A percentile compares a stretch with the other conserved stretches of the same genome.
phyloP scores from a whole-genome alignment of 92 coral and sea anemone genomes.

The Chrysogorgia sp. region DNA sequence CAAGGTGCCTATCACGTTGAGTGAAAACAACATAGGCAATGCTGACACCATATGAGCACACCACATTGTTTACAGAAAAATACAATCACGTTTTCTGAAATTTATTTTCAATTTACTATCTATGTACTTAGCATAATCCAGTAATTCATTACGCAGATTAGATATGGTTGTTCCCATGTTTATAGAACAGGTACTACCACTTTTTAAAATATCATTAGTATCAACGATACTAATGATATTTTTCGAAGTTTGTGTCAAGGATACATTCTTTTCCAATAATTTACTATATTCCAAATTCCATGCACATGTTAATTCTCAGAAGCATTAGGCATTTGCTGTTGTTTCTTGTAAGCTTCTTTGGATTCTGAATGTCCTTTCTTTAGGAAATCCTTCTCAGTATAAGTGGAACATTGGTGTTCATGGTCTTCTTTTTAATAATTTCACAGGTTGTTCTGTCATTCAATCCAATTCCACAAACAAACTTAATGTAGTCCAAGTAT shows the following conservation, averaged over 20 bases:
- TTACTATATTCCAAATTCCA: slow-evolving; percentile 59
- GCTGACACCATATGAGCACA: too few species aligned
- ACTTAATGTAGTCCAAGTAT: slow-evolving; percentile 34
- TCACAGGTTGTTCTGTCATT: slow-evolving; percentile 41
- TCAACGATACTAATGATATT: slow-evolving; percentile 13
- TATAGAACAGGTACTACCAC: neutral
- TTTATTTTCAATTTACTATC: too few species aligned
- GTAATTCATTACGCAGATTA: slow-evolving; percentile 17
- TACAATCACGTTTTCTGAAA: too few species aligned
- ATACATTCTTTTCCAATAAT: slow-evolving; percentile 45
- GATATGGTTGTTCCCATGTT: neutral
- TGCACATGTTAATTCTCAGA: slow-evolving; percentile 59
- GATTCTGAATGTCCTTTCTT: slow-evolving; percentile 30
- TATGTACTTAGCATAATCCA: slow-evolving; percentile 20
- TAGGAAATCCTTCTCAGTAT: slow-evolving; percentile 32
- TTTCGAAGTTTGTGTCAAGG: slow-evolving; percentile 4
- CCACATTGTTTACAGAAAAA: too few species aligned
- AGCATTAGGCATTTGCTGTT: slow-evolving; percentile 24
- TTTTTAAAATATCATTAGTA: too few species aligned
- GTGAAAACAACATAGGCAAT: too few species aligned
- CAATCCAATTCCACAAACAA: slow-evolving; percentile 35
- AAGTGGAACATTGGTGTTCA: slow-evolving; percentile 18
- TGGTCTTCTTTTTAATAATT: slow-evolving; percentile 31
- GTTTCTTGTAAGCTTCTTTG: slow-evolving; percentile 22
- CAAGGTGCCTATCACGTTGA: too few species aligned